Base-by-base conservation (phyloP, 2,113 vertebrate genomes). In the Centropristis striata region DNA sequence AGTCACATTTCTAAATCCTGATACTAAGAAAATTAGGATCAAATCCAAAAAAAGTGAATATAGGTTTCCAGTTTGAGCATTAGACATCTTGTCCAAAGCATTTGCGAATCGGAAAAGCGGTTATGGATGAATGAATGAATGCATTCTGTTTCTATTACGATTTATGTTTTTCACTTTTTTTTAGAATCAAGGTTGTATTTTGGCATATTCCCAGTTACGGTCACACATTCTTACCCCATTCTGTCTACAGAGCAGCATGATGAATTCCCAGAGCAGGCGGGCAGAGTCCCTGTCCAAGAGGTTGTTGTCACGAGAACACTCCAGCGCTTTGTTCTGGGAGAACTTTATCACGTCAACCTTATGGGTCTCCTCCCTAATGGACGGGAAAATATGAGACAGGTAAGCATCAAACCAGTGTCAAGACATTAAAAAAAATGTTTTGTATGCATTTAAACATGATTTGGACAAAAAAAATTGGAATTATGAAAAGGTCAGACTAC, bases 311-410 rank as follows among this genome's bases (percentile, higher is more conserved):
- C 97, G 96, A 23, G 96, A 92, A 88, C 97, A 98, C 66, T 96
- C 95, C 23, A 96, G 77, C 14, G 96, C 95, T 94, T 98, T 98
- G 87, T 96, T 98, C 86, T 99, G 98, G 72, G 98, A 96, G 93
- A 98, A 99, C 86, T 98, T 99, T 76, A 99, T 99, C 44, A 99
- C 98, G 10, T 99, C 98, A 84, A 99, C 98, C 92, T 99, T 99
- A 84, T 99, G 98, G 28, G 98, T 99, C 66, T 99, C 98, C 71
- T 97, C 97, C 78, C 98, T 99, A 88, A 80, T 5, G 39, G 10
- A 47, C 32, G 73, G 8, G n/a, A 70, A 66, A 7, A 77, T 18
- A 36, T 53, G 20, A 49, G 13, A 67, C 16, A 14, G 2, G 20
- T 66, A 15, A 32, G 55, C 13, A 41, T 41, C 3, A 50, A 44